These are phyloP conservation scores for Sphenodon punctatus DNA, from an alignment of 2,797 vertebrate species.

Conservation along the genomic window DNA sequence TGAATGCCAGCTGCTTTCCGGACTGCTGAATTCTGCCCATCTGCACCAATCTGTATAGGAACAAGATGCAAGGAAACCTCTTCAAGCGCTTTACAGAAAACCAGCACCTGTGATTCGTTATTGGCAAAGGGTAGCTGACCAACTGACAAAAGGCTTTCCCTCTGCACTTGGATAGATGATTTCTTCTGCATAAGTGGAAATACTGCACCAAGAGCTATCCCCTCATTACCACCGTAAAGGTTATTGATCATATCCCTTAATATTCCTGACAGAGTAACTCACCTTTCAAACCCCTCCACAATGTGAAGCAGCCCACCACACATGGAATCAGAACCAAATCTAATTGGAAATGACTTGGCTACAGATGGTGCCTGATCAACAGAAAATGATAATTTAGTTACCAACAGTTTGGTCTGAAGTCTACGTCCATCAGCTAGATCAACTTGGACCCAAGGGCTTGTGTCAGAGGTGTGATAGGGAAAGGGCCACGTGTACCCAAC, in stretches of 20 bases:
- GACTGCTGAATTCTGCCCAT: slow-evolving; percentile 92
- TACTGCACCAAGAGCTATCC: too few relatives aligned
- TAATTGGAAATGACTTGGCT: slow-evolving; percentile 45
- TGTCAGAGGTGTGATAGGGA: slow-evolving; percentile 77
- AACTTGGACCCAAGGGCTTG: slow-evolving; percentile 92
- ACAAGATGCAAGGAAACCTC: not conserved
- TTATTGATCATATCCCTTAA: not conserved
- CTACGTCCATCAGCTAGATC: slow-evolving; percentile 88
- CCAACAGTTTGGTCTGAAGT: slow-evolving; percentile 92
- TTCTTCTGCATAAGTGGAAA: slow-evolving; percentile 18
- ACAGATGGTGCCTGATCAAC: slow-evolving; percentile 10
- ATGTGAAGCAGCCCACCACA: not conserved
- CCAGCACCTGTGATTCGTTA: not conserved
- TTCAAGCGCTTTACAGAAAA: slow-evolving; percentile 5
- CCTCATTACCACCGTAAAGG: not conserved
- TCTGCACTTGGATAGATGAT: not conserved
- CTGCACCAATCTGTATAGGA: slow-evolving; percentile 88
- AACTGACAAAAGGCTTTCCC: not conserved
- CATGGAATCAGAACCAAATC: slow-evolving; percentile 43
- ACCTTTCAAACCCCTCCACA: not conserved
- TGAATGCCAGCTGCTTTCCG: slow-evolving; percentile 86
- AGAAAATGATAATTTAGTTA: slow-evolving; percentile 74
- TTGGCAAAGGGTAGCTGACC: not conserved
- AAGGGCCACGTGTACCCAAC: slow-evolving; percentile 87
- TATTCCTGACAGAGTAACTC: slow-evolving; percentile 14